These are phyloP conservation scores for Eupithecia exiguata DNA, from an alignment of 2,888 invertebrate genomes.

Conservation along the genomic window DNA sequence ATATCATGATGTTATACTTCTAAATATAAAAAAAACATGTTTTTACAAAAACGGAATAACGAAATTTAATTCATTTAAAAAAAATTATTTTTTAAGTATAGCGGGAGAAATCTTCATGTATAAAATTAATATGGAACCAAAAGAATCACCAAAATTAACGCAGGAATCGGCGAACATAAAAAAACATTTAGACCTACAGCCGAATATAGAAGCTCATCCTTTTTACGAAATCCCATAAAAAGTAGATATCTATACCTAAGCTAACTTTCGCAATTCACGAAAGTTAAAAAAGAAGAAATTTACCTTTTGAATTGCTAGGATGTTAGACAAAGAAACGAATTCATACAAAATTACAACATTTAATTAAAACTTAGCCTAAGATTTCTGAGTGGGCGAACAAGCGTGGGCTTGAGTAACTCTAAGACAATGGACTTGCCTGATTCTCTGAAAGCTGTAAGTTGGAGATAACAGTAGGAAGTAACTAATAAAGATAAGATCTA, in stretches of 20 bases:
- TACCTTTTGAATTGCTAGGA: neutral
- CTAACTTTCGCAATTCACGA: neutral
- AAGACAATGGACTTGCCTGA: slow-evolving; percentile 15
- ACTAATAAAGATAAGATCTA: slow-evolving; percentile 13
- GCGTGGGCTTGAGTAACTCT: slow-evolving; percentile 10
- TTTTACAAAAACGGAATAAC: too few species aligned
- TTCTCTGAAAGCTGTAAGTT: slow-evolving; percentile 9
- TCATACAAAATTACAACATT: neutral
- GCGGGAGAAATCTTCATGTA: too few species aligned
- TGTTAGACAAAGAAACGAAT: neutral
- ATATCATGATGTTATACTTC: too few species aligned
- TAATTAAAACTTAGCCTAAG: slow-evolving; percentile 6
- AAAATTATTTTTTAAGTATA: too few species aligned
- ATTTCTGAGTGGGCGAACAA: slow-evolving; percentile 10
- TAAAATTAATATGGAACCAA: too few species aligned
- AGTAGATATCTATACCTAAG: neutral
- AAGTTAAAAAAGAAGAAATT: neutral
- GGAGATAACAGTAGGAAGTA: slow-evolving; percentile 10
- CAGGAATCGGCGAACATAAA: too few species aligned
- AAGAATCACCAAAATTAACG: too few species aligned
- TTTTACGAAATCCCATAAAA: too few species aligned
- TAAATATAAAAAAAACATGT: too few species aligned
- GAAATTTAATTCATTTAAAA: too few species aligned
- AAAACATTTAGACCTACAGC: too few species aligned
- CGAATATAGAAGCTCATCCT: too few species aligned